Percentiles rank a stretch among this genome's conserved stretches.
These are phyloP conservation scores for Drusus annulatus DNA, from an alignment of 1,140 invertebrate genomes.

Conservation along the genomic window DNA sequence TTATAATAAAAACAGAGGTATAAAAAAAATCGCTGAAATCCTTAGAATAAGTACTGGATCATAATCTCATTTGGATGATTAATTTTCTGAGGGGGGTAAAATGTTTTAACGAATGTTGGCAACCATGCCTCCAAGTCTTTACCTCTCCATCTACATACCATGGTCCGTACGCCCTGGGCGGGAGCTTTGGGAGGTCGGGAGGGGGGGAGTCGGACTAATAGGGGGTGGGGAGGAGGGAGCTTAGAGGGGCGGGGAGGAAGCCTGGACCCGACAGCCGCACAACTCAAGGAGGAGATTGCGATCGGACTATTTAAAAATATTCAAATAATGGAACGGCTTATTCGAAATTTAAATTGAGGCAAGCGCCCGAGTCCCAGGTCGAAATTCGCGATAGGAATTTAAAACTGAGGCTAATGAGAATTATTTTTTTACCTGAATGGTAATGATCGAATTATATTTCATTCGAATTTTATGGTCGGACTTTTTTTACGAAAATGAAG, in stretches of 20 bases:
- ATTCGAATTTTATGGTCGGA: too few relatives aligned
- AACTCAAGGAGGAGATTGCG: conserved; percentile 55
- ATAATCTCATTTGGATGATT: conserved; percentile 46
- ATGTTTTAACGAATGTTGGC: conserved; percentile 44
- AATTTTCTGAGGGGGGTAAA: conserved; percentile 34
- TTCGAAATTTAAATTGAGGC: conserved; percentile 47
- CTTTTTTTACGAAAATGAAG: too few relatives aligned
- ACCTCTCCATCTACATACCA: conserved; percentile 27
- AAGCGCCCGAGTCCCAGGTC: conserved; percentile 38
- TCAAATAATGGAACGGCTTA: conserved; percentile 53
- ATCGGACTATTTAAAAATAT: conserved; percentile 59
- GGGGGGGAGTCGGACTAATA: neutral
- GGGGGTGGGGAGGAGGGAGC: neutral
- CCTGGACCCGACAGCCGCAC: conserved; percentile 58
- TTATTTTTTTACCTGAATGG: conserved; percentile 31
- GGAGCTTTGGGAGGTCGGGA: neutral
- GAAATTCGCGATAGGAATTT: conserved; percentile 41
- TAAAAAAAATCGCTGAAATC: conserved; percentile 27
- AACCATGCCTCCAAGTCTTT: conserved; percentile 28
- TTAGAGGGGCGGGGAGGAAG: conserved; percentile 15
- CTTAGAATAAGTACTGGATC: conserved; percentile 21
- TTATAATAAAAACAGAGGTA: neutral
- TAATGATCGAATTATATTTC: conserved; percentile 14
- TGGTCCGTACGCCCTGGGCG: conserved; percentile 10
- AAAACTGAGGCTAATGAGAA: conserved; percentile 36